phyloP scores from a whole-genome alignment of 2,888 invertebrate species.

The Heteromyza rotundicornis region DNA sequence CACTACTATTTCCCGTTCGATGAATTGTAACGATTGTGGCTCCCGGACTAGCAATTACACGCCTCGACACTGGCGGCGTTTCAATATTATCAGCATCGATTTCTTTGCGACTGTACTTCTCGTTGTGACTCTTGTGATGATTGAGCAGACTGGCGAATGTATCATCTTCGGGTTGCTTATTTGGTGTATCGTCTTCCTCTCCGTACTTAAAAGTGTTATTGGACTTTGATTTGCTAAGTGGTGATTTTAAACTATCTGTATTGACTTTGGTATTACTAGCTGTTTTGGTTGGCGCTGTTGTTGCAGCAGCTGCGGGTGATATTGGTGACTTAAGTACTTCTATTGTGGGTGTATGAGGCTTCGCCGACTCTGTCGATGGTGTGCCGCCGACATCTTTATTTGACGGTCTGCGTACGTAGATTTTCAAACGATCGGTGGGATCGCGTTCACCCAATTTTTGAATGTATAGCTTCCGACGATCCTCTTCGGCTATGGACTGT shows the following conservation, averaged over 20 bases:
- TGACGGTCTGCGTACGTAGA: slow-evolving; percentile 67
- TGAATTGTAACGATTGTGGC: slow-evolving; percentile 49
- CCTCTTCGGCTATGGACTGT: slow-evolving; percentile 70
- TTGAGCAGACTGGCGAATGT: slow-evolving; percentile 45
- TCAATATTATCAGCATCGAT: slow-evolving; percentile 91
- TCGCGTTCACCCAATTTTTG: slow-evolving; percentile 65
- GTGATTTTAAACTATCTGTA: slow-evolving; percentile 25
- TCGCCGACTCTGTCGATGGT: slow-evolving; percentile 22
- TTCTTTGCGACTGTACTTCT: slow-evolving; percentile 72
- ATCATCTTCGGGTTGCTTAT: slow-evolving; percentile 35
- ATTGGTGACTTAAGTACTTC: slow-evolving; percentile 22
- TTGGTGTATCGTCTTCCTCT: background rate
- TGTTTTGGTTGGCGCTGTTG: slow-evolving; percentile 24
- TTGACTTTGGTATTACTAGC: slow-evolving; percentile 39
- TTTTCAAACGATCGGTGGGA: slow-evolving; percentile 67
- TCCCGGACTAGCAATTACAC: slow-evolving; percentile 55
- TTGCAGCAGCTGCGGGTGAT: slow-evolving; percentile 15
- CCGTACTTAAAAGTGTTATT: slow-evolving; percentile 12
- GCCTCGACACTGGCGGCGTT: slow-evolving; percentile 83
- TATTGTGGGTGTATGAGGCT: background rate
- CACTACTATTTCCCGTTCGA: background rate
- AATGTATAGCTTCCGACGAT: slow-evolving; percentile 67
- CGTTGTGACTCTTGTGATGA: slow-evolving; percentile 50
- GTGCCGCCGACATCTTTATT: slow-evolving; percentile 37
- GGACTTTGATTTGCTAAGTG: slow-evolving; percentile 27